phyloP scores from a whole-genome alignment of 1,140 invertebrate genomes.

The Mercenaria mercenaria region DNA sequence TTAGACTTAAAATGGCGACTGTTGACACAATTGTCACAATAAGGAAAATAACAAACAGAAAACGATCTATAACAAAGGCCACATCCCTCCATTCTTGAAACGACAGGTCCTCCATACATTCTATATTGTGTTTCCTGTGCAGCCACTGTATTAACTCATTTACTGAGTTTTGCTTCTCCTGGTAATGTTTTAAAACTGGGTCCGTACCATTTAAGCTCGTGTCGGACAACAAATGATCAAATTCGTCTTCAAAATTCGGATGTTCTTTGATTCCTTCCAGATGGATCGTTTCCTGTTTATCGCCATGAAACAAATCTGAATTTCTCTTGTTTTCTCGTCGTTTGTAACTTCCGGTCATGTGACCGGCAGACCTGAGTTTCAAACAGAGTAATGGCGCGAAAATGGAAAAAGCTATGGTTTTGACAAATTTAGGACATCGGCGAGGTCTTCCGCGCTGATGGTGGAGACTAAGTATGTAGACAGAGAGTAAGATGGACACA shows the following conservation, averaged over 20 bases:
- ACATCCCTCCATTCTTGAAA: constrained; percentile 87
- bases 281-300: constrained; percentile 20
- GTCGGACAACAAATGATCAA: not conserved
- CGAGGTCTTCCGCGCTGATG: constrained; percentile 79
- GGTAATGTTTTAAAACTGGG: constrained; percentile 19
- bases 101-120: constrained; percentile 77
- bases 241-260: not conserved
- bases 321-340: not conserved
- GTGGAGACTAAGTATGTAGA: constrained; percentile 80
- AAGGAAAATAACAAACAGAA: constrained; percentile 88
- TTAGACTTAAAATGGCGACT: constrained; percentile 84
- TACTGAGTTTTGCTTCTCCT: constrained; percentile 68
- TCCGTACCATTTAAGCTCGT: not conserved
- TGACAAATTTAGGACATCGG: constrained; percentile 74
- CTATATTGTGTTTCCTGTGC: constrained; percentile 72
- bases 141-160: constrained; percentile 75
- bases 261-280: constrained; percentile 28
- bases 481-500: constrained; percentile 81
- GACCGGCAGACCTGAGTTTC: constrained; percentile 39
- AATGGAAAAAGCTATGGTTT: constrained; percentile 65
- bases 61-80: constrained; percentile 87
- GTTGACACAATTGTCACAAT: constrained; percentile 87
- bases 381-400: constrained; percentile 68
- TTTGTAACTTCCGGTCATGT: not conserved
- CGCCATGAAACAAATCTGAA: not conserved